Conservation (phyloP, 2,113 vertebrate genomes). For the Cyanoramphus novaezelandiae region DNA sequence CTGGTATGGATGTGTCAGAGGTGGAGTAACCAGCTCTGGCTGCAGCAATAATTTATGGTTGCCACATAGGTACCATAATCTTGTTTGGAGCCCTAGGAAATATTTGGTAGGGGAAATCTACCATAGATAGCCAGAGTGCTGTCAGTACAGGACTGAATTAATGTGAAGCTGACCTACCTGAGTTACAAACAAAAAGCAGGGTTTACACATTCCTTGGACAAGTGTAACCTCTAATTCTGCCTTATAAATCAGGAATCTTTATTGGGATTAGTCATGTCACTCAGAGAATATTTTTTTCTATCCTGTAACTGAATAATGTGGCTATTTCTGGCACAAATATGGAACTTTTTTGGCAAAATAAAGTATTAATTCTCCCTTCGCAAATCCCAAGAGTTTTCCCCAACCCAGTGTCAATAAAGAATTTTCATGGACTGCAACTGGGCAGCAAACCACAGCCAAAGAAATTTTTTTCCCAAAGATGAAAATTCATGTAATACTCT, state of each 20-base stretch:
- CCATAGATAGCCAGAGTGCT: background rate
- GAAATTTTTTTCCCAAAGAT: background rate
- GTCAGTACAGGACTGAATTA: background rate
- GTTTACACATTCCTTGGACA: background rate
- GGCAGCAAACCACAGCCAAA: background rate
- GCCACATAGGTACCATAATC: background rate
- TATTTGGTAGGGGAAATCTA: background rate
- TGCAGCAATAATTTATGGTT: background rate
- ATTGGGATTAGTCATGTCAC: background rate
- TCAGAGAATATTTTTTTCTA: background rate
- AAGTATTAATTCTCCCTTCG: background rate
- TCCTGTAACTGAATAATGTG: background rate
- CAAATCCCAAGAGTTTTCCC: background rate
- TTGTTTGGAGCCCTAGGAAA: background rate
- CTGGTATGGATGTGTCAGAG: background rate
- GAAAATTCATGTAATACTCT: background rate
- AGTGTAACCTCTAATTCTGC: background rate
- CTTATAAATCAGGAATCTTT: background rate
- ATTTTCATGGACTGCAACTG: background rate
- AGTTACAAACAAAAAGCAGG: background rate
- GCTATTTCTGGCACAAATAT: background rate
- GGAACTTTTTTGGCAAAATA: background rate
- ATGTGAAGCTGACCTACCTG: background rate
- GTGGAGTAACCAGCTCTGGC: background rate
- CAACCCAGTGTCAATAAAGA: background rate